phyloP scores from a whole-genome alignment of 2,888 invertebrate genomes.

The Eucriotettix oculatus region DNA sequence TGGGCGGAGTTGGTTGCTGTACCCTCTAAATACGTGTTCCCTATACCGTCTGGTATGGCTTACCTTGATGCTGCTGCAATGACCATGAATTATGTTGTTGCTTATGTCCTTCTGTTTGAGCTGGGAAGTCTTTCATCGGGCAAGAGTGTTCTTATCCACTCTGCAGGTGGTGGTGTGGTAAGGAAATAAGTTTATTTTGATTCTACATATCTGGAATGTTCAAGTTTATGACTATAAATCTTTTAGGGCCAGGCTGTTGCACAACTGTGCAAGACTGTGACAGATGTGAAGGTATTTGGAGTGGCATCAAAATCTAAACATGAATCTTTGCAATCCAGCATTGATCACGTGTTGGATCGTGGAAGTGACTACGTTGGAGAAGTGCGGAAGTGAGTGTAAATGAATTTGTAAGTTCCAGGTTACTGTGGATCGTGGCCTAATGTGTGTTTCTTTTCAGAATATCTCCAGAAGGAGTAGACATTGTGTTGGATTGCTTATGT shows the following conservation, averaged over 20 bases:
- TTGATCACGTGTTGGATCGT: conserved; percentile 65
- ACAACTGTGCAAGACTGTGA: conserved; percentile 63
- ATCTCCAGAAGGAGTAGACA: conserved; percentile 63
- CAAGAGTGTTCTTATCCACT: conserved; percentile 67
- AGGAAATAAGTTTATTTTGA: conserved; percentile 26
- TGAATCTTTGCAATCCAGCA: conserved; percentile 54
- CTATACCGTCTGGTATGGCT: conserved; percentile 55
- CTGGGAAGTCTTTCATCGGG: conserved; percentile 60
- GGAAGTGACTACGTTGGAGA: conserved; percentile 68
- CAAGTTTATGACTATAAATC: conserved; percentile 1
- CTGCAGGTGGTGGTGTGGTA: conserved; percentile 78
- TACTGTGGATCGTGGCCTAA: not conserved
- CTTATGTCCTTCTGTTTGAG: conserved; percentile 71
- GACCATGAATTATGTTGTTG: conserved; percentile 74
- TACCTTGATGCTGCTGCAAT: conserved; percentile 68
- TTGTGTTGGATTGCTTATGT: conserved; percentile 74
- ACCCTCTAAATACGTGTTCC: conserved; percentile 64
- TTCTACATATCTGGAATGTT: too few relatives aligned
- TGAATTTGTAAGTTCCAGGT: not conserved
- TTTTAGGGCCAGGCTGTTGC: conserved; percentile 67
- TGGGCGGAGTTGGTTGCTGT: conserved; percentile 76
- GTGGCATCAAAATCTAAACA: conserved; percentile 74
- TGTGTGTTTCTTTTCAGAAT: conserved; percentile 29
- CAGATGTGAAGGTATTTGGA: conserved; percentile 67
- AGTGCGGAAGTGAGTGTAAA: conserved; percentile 55